Evolutionary conservation across 2,797 vertebrate genomes (phyloP).

Genomic region (Rhinophrynus dorsalis): DNA sequence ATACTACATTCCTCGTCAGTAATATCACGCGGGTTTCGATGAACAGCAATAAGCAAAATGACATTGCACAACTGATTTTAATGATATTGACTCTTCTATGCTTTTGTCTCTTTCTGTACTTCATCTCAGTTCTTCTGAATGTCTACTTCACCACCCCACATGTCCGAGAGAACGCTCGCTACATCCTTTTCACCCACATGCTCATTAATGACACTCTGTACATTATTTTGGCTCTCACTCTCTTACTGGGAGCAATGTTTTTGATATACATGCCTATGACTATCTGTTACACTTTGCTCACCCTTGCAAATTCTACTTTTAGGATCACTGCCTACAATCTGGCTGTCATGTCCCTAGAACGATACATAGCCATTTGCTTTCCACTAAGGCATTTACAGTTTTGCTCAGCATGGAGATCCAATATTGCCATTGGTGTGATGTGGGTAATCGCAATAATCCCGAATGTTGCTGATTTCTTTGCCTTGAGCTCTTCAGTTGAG

Average conservation of each 20-base stretch:
- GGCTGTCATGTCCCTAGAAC: background rate
- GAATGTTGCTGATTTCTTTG: background rate
- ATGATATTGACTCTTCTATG: background rate
- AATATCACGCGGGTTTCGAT: no score
- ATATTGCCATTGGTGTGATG: background rate
- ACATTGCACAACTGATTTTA: no score
- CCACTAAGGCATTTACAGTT: background rate
- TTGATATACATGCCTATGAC: background rate
- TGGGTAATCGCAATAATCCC: background rate
- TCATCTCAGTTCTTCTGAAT: background rate
- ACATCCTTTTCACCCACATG: background rate
- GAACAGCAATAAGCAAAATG: no score
- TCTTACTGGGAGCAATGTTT: background rate
- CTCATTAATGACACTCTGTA: background rate
- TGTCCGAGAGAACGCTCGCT: background rate
- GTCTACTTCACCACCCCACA: background rate
- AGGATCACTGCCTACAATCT: background rate
- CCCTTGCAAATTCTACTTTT: background rate
- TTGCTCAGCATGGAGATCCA: background rate
- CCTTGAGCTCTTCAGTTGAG: background rate
- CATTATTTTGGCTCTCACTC: background rate
- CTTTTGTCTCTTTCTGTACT: background rate
- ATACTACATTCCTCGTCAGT: no score
- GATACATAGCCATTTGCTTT: background rate
- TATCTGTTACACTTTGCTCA: background rate